Percentiles rank a stretch among this genome's conserved stretches.
Evolutionary conservation across 2,113 vertebrate species (phyloP).

Genomic region (Australoheros scitulus): DNA sequence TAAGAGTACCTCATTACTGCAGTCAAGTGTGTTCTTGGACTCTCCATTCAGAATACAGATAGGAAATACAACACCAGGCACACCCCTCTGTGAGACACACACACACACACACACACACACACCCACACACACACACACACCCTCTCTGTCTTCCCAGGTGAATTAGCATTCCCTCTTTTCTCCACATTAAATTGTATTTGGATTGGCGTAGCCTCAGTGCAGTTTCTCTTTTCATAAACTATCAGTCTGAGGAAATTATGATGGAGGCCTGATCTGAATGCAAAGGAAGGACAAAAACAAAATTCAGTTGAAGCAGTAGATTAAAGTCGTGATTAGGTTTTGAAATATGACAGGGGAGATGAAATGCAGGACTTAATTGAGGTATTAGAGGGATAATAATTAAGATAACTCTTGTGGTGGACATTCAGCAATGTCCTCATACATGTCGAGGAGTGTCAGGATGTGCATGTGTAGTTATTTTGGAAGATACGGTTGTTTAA

Average conservation of each 20-base stretch:
- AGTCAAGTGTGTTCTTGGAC: conserved; percentile 54
- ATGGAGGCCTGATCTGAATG: conserved; percentile 1
- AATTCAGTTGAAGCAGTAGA: neutral
- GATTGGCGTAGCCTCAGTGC: conserved; percentile 8
- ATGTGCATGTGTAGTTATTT: neutral
- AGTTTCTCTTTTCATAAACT: neutral
- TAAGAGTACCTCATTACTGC: conserved; percentile 38
- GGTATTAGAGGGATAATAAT: neutral
- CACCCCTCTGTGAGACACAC: conserved; percentile 54
- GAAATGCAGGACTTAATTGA: neutral
- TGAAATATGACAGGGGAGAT: neutral
- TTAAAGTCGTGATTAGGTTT: conserved; percentile 21
- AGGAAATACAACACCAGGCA: conserved; percentile 69
- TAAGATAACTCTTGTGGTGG: neutral
- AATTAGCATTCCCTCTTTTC: conserved; percentile 39
- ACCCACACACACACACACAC: conserved; percentile 24
- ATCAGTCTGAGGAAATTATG: conserved; percentile 21
- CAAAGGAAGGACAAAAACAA: conserved; percentile 2
- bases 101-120: neutral
- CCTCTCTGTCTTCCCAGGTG: conserved; percentile 25
- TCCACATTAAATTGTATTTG: conserved; percentile 30
- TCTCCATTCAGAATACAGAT: conserved; percentile 48
- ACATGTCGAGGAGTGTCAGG: neutral
- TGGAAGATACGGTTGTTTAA: neutral
- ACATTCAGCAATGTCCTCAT: neutral